Evolutionary conservation across 2,113 vertebrate species (phyloP), one percentile per base, ranked within the genome.

Genomic region (Elaphurus davidianus): DNA sequence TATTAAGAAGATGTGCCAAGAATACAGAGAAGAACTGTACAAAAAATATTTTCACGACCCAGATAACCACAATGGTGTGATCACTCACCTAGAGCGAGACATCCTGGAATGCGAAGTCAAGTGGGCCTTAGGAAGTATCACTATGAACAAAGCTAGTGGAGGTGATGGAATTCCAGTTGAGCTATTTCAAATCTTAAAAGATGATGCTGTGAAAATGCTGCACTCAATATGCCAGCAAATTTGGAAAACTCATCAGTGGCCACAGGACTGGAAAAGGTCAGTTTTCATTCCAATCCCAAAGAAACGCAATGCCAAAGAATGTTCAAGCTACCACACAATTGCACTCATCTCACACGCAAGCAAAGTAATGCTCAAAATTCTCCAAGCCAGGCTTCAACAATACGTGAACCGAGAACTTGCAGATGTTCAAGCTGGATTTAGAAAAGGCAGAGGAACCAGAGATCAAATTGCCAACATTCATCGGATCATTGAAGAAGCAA

Each of bases 331-430:
- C 33, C 1, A 0, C 64, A 67, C 64, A 67, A 10, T 21, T 36
- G 33, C 64, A 19, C 33, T 67, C 33, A 10, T 36, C 33, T 67
- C 33, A 67, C 33, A 67, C 0, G 1, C 64, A 11, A 67, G 64
- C 10, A 67, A 67, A 67, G 16, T 36, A 2, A 67, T 67, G 33
- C 17, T 67, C 64, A 67, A 36, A n/a, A 67, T 67, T 67, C 33
- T 67, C 33, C 33, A 67, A 67, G 62, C 33, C 62, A 67, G 33
- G 62, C 33, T 67, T 67, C 64, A 67, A 10, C 30, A 67, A 4
- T 36, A 67, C 0, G 30, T 67, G 2, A 67, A 21, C 16, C 0
- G 0, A 5, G 64, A 67, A 19, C 16, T n/a, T 21, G 7, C 64
- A 36, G 64, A 67, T 67, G 33, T 67, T 67, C 64, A 21, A 67